Percentiles rank a stretch among this genome's conserved stretches.
These are phyloP conservation scores for Archegozetes longisetosus DNA, from an alignment of 1,140 invertebrate genomes.

Conservation along the genomic window DNA sequence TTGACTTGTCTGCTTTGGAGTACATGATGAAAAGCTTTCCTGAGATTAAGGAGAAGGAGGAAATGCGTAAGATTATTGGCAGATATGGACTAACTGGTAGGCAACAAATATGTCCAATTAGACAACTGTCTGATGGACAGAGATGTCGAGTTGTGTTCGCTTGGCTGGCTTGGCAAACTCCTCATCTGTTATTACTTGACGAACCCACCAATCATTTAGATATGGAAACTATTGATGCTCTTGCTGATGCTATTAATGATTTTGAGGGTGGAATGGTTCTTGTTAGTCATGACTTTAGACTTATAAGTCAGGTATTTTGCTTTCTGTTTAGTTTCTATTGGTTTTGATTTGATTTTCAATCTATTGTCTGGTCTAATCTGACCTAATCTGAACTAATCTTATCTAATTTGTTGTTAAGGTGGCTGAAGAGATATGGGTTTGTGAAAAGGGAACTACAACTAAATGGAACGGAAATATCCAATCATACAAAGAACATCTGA, in stretches of 20 bases:
- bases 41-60: slow-evolving; percentile 92
- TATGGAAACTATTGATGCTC: slow-evolving; percentile 96
- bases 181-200: slow-evolving; percentile 41
- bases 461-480: slow-evolving; percentile 95
- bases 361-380: too few relatives aligned
- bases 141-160: slow-evolving; percentile 96
- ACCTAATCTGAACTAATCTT: not conserved
- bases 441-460: slow-evolving; percentile 84
- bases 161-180: slow-evolving; percentile 47
- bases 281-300: slow-evolving; percentile 92
- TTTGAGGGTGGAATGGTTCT: slow-evolving; percentile 96
- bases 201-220: slow-evolving; percentile 99
- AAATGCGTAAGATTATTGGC: slow-evolving; percentile 98
- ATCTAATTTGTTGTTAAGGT: slow-evolving; percentile 46
- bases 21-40: slow-evolving; percentile 98
- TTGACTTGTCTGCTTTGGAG: slow-evolving; percentile 86
- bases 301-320: slow-evolving; percentile 78
- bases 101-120: slow-evolving; percentile 93
- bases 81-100: slow-evolving; percentile 88
- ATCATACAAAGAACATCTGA: slow-evolving; percentile 87
- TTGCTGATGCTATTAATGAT: slow-evolving; percentile 93
- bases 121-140: slow-evolving; percentile 94
- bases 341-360: too few relatives aligned
- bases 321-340: not conserved
- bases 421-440: slow-evolving; percentile 97